Evolutionary conservation across 2,797 vertebrate species (phyloP).

Genomic region (Neosilurus mollespiculum): DNA sequence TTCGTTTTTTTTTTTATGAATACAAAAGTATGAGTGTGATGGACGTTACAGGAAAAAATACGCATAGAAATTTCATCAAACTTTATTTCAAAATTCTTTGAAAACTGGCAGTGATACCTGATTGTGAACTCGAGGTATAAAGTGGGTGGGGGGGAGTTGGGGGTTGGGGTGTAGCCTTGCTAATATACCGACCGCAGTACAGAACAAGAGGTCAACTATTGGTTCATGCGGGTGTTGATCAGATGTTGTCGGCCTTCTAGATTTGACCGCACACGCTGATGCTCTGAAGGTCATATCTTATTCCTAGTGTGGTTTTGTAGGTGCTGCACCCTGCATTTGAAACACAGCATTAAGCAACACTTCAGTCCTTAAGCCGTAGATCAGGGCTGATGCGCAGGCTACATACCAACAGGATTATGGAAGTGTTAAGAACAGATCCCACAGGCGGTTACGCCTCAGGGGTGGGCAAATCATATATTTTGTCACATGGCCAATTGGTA

Average conservation of each 20-base stretch:
- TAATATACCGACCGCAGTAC: too few species aligned
- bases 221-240: not conserved
- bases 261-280: not conserved
- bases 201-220: not conserved
- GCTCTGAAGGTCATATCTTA: not conserved
- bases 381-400: not conserved
- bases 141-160: too few species aligned
- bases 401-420: not conserved
- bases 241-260: not conserved
- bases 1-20: too few species aligned
- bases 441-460: not conserved
- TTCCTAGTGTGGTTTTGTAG: not conserved
- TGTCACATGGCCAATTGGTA: not conserved
- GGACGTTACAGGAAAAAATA: too few species aligned
- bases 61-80: too few species aligned
- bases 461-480: not conserved
- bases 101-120: too few species aligned
- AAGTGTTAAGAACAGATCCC: not conserved
- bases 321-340: not conserved
- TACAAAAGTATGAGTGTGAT: too few species aligned
- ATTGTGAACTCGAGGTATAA: too few species aligned
- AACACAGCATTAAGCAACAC: not conserved
- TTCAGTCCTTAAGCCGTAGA: not conserved
- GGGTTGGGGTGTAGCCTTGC: too few species aligned
- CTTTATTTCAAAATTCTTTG: too few species aligned